A percentile compares a stretch with the other conserved stretches of the same genome.
Evolutionary conservation across 2,113 vertebrate species (phyloP).

Genomic region (Tor tambroides): DNA sequence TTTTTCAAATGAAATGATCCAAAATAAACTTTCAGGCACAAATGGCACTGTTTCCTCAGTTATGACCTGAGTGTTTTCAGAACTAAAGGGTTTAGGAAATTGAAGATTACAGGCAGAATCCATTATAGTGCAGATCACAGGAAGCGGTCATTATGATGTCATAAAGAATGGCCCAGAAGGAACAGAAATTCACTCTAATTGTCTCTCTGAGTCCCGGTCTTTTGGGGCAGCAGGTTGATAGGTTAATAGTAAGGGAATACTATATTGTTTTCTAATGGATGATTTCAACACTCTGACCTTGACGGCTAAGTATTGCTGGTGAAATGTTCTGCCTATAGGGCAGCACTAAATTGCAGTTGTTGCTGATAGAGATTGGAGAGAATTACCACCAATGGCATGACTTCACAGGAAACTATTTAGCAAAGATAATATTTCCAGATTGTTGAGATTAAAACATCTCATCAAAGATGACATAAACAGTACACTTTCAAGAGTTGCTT

Average conservation of each 20-base stretch:
- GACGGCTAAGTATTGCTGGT: not conserved
- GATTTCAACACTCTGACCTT: not conserved
- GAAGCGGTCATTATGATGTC: conserved; percentile 5
- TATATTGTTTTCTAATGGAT: not conserved
- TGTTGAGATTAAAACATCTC: not conserved
- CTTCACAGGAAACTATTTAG: conserved; percentile 10
- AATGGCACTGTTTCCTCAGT: not conserved
- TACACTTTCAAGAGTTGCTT: not conserved
- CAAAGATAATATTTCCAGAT: not conserved
- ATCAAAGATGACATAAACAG: not conserved
- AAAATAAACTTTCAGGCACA: too few species aligned
- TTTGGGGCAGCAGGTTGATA: not conserved
- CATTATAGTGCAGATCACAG: not conserved
- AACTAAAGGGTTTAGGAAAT: not conserved
- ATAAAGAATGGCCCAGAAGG: not conserved
- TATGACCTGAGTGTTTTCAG: not conserved
- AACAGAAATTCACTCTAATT: not conserved
- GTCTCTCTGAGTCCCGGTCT: not conserved
- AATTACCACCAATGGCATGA: not conserved
- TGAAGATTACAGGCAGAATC: not conserved
- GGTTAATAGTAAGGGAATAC: not conserved
- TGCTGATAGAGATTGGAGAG: not conserved
- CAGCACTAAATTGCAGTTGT: not conserved
- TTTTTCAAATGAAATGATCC: too few species aligned
- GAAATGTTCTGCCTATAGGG: not conserved